phyloP scores from a whole-genome alignment of 2,888 invertebrate species.

The Lissocephala sabroskyi region DNA sequence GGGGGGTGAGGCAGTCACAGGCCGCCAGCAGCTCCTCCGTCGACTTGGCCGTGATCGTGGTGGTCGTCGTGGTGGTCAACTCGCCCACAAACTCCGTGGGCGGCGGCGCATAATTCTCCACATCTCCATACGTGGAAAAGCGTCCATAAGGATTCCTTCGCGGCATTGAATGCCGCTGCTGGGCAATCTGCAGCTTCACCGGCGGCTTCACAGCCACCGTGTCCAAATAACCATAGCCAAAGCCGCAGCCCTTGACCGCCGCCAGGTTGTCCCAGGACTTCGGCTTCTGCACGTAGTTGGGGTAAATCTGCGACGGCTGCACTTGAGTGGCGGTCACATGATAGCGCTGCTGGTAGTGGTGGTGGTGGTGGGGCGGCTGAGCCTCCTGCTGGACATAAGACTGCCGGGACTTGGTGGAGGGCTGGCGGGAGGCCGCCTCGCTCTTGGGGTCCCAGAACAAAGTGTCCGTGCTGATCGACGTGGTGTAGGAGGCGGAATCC shows the following conservation, averaged over 20 bases:
- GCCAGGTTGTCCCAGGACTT: constrained; percentile 93
- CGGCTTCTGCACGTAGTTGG: constrained; percentile 78
- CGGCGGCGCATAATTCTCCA: constrained; percentile 72
- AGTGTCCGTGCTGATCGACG: constrained; percentile 89
- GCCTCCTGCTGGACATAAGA: constrained; percentile 68
- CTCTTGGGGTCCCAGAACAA: constrained; percentile 84
- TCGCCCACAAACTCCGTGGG: constrained; percentile 73
- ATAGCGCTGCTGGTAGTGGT: constrained; percentile 70
- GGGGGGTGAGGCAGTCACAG: constrained; percentile 63
- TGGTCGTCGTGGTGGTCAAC: constrained; percentile 74
- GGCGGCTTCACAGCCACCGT: constrained; percentile 74
- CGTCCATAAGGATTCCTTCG: constrained; percentile 71
- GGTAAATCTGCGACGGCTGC: constrained; percentile 71
- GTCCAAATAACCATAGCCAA: constrained; percentile 88
- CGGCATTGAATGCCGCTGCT: constrained; percentile 73
- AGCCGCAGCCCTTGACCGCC: constrained; percentile 90
- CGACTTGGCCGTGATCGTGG: constrained; percentile 80
- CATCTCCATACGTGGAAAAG: constrained; percentile 71
- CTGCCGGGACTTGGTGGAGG: constrained; percentile 77
- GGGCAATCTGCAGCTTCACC: constrained; percentile 71
- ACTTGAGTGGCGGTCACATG: constrained; percentile 72
- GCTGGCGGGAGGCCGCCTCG: constrained; percentile 73
- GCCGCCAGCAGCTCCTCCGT: constrained; percentile 81
- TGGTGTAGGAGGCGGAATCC: constrained; percentile 86
- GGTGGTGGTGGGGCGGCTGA: constrained; percentile 56